Base-by-base conservation (phyloP, 2,797 vertebrate genomes). In the Syngnathus rostellatus region DNA sequence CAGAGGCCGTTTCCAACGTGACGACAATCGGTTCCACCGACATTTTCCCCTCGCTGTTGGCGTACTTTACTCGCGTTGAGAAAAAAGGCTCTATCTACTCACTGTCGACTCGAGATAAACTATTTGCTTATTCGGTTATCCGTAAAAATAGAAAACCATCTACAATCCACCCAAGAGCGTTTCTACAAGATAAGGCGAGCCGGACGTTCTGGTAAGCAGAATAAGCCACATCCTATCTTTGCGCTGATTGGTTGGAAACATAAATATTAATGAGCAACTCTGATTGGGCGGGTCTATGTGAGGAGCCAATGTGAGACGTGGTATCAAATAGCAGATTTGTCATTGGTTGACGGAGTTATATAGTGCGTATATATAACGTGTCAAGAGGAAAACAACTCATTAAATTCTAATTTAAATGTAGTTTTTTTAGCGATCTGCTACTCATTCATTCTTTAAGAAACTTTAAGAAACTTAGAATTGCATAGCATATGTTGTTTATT, bases 331-430 rank as follows among this genome's bases (percentile, higher is more conserved):
- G 0, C 7, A 10, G 50, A 4, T 1, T 1, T 48, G 11, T 67
- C 21, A 81, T 86, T 86, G 84, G 86, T 78, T 82, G 70, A 71
- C 69, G 19, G 64, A 71, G 66, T 83, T 83, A 76, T 23, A 76
- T 77, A 63, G 65, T 37, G 71, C 64, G 10, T 3, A 53, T n/a
- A n/a, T n/a, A 58, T 78, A 70, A 66, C 63, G 64, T 75, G 72
- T 40, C 71, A 62, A 6, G 61, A 58, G 40, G 6, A 2, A 41
- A 41, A 61, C 8, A 23, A 12, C 6, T 2, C 37, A 60, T 25
- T 51, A 19, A 48, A 19, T 48, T 5, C 14, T 5, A 48, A 48
- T 17, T 48, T 19, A 17, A 48, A 48, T 17, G 16, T 19, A 1
- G 46, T 48, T 48, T 17, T 48, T 19, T 19, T 48, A 19, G 1